These are phyloP conservation scores for Micromys minutus DNA, from an alignment of 2,113 vertebrate species.

Conservation along the genomic window DNA sequence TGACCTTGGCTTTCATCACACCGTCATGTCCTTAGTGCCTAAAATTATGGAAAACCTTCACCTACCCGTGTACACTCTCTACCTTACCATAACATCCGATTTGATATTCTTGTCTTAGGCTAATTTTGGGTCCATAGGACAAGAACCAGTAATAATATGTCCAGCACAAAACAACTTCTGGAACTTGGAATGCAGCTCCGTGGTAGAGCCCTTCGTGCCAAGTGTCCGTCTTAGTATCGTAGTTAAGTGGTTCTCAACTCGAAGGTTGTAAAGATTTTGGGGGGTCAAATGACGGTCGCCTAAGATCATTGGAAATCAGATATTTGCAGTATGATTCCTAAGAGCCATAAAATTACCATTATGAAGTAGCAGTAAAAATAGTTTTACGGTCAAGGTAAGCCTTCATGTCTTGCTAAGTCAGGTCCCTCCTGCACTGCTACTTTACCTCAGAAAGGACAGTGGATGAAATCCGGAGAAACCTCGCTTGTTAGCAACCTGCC, in stretches of 20 bases:
- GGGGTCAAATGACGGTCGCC: fast-evolving
- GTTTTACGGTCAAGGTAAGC: neutral
- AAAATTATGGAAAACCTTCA: neutral
- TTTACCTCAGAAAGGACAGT: no score
- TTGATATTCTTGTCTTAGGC: neutral
- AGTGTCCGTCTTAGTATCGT: neutral
- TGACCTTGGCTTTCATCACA: neutral
- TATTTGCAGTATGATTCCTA: neutral
- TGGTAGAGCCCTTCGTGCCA: neutral
- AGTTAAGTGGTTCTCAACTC: neutral
- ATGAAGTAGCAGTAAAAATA: neutral
- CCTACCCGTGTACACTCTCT: neutral
- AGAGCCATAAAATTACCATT: neutral
- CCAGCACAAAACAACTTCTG: neutral
- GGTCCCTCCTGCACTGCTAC: neutral
- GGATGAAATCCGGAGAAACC: neutral
- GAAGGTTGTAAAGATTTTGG: neutral
- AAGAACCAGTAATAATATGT: neutral
- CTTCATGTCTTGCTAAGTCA: no score
- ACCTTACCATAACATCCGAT: neutral
- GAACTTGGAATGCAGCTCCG: neutral
- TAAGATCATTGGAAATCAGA: neutral
- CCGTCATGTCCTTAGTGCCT: neutral
- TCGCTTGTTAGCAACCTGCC: neutral
- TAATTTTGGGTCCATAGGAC: neutral